These are phyloP conservation scores for Pagetopsis macropterus DNA, from an alignment of 2,797 vertebrate species.

Conservation along the genomic window DNA sequence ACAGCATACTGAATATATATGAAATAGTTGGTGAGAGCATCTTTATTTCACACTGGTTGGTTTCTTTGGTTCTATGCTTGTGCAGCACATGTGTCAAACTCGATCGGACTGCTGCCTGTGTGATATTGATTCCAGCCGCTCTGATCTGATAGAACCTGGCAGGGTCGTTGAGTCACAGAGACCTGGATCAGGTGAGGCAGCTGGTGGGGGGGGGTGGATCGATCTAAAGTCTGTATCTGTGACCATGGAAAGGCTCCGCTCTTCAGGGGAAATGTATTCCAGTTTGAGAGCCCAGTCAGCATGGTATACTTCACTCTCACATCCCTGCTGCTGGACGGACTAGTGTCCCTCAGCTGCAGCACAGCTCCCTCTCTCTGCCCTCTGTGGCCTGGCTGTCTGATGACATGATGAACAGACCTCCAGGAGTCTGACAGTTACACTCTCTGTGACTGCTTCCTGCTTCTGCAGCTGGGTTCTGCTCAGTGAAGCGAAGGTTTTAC, in stretches of 20 bases:
- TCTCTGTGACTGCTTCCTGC: no score
- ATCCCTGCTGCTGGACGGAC: background rate
- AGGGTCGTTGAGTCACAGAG: conserved; percentile 26
- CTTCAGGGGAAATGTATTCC: no score
- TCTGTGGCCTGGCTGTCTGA: background rate
- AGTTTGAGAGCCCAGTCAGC: no score
- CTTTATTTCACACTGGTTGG: background rate
- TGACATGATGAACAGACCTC: background rate
- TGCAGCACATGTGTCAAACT: conserved; percentile 4
- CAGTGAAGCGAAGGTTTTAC: background rate
- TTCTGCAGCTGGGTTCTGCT: background rate
- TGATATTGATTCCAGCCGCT: conserved; percentile 10
- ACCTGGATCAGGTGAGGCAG: conserved; percentile 1
- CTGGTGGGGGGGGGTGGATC: background rate
- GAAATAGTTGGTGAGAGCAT: no score
- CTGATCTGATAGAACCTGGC: conserved; percentile 11
- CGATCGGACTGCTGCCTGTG: background rate
- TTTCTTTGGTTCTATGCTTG: background rate
- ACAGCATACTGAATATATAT: no score
- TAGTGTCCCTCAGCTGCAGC: background rate
- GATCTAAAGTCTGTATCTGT: background rate
- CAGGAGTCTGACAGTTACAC: no score
- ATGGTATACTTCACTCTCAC: no score
- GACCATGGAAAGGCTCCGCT: background rate
- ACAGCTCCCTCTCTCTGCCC: background rate